Base-by-base conservation (phyloP, 2,888 invertebrate species). In the Abscondita cerata region DNA sequence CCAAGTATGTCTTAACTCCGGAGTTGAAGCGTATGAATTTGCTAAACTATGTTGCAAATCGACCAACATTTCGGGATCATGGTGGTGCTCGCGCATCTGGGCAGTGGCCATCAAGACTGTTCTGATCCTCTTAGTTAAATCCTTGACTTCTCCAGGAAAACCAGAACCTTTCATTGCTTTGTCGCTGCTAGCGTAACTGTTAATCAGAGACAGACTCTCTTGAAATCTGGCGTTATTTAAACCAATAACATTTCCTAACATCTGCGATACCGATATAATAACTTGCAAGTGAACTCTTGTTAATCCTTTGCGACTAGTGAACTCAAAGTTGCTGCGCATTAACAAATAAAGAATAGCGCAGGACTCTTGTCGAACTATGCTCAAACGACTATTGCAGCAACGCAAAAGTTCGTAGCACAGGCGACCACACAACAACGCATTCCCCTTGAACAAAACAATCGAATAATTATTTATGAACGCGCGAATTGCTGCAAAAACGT, bases 41-140 rank as follows among this genome's bases (percentile, higher is more conserved):
- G 96, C 96, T 66, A 97, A 81, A 62, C 95, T 93, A 78, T 95
- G 92, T 78, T 96, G 96, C 61, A 97, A 82, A 80, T 96, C 96
- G 0, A 95, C 89, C 66, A 96, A 80, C 83, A 95, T 92, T 75
- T 97, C 95, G 4, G 96, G 94, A 78, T 98, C 96, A 83, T 95
- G 84, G 80, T 94, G 87, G 80, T 96, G 88, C 75, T 96, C 86
- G 68, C 93, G 89, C 87, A 98, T 91, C 70, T 96, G 93, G 0
- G 95, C 92, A 0, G 98, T 94, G 1, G 98, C 97, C 84, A 96
- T 95, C 25, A 98, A 86, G 0, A 98, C 97, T 0, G 97, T 97
- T 62, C 96, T 87, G 19, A 98, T 94, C 41, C 97, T 88, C 64
- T 94, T 91, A 64, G 96, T 96, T 60, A 98, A 82, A 79, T 98